Conservation (phyloP, 2,888 invertebrate species). For the Macaria liturata region DNA sequence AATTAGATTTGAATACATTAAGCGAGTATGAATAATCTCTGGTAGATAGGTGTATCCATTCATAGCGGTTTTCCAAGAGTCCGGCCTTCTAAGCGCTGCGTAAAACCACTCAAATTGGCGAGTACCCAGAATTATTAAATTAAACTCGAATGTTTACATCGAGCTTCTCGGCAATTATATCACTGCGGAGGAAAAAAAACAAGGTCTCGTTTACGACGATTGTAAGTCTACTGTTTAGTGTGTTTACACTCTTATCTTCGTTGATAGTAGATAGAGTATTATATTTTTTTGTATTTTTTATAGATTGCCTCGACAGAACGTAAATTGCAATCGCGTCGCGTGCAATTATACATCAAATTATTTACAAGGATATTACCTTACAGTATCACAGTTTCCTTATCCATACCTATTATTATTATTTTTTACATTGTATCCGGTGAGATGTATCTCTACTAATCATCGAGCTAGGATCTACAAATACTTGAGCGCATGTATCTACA, state of each 20-base stretch:
- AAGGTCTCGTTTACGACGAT: slow-evolving; percentile 1
- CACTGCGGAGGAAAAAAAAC: slow-evolving; percentile 3
- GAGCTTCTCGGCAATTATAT: slow-evolving; percentile 9
- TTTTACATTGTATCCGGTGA: too few species aligned
- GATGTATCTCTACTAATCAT: too few species aligned
- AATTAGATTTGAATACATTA: background rate
- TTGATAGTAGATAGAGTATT: too few species aligned
- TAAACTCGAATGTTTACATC: slow-evolving; percentile 16
- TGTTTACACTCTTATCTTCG: slow-evolving; percentile 10
- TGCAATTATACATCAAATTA: too few species aligned
- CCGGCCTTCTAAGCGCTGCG: slow-evolving; percentile 5
- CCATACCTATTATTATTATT: too few species aligned
- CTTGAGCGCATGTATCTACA: slow-evolving; percentile 23
- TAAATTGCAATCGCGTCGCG: too few species aligned
- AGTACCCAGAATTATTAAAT: slow-evolving; percentile 20
- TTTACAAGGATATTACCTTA: too few species aligned
- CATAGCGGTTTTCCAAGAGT: slow-evolving; percentile 11
- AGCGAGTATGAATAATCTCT: slow-evolving; percentile 6
- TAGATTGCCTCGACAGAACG: too few species aligned
- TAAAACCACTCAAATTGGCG: slow-evolving; percentile 14
- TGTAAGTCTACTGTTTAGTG: slow-evolving; percentile 1
- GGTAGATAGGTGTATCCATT: slow-evolving; percentile 2
- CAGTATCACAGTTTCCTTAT: too few species aligned
- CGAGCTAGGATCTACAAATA: too few species aligned
- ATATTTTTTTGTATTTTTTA: too few species aligned